Evolutionary conservation across 53 echinoderm and acorn worm genomes (phyloP).

Genomic region (Arbacia lixula): DNA sequence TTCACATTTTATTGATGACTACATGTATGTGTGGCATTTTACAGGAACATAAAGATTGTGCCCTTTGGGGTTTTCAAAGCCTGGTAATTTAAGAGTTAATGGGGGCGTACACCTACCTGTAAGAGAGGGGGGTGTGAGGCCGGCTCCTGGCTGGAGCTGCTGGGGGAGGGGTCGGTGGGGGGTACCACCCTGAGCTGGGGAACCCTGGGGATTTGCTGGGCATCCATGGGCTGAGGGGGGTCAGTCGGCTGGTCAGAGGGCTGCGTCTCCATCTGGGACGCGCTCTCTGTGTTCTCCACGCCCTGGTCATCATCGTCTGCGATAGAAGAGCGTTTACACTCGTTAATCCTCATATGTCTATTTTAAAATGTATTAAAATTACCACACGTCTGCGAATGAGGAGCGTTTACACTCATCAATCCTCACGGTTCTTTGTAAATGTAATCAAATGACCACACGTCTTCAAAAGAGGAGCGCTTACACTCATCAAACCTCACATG

Average conservation of each 20-base stretch:
- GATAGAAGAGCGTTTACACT: not conserved
- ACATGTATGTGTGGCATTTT: not conserved
- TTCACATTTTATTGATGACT: too few species aligned
- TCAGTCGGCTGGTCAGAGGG: conserved; percentile 57
- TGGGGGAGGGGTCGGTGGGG: conserved; percentile 63
- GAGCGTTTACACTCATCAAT: too few species aligned
- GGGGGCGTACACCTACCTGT: conserved; percentile 41
- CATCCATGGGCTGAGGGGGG: conserved; percentile 67
- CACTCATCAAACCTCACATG: too few species aligned
- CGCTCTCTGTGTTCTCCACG: conserved; percentile 58
- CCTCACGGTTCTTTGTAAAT: too few species aligned
- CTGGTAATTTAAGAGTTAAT: not conserved
- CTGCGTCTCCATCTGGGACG: conserved; percentile 77
- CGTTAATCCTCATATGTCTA: too few species aligned
- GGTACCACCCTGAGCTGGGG: conserved; percentile 89
- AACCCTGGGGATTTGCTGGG: conserved; percentile 78
- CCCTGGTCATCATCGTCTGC: conserved; percentile 82
- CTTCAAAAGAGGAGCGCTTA: too few species aligned
- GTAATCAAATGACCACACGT: too few species aligned
- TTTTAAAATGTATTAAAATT: too few species aligned
- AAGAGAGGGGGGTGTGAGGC: conserved; percentile 55
- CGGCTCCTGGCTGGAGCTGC: conserved; percentile 48
- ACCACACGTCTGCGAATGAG: too few species aligned
- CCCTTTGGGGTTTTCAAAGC: not conserved
- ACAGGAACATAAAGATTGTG: not conserved